A percentile compares a stretch with the other conserved stretches of the same genome.
Evolutionary conservation across 2,797 vertebrate genomes (phyloP).

Genomic region (Centropyge bicolor): DNA sequence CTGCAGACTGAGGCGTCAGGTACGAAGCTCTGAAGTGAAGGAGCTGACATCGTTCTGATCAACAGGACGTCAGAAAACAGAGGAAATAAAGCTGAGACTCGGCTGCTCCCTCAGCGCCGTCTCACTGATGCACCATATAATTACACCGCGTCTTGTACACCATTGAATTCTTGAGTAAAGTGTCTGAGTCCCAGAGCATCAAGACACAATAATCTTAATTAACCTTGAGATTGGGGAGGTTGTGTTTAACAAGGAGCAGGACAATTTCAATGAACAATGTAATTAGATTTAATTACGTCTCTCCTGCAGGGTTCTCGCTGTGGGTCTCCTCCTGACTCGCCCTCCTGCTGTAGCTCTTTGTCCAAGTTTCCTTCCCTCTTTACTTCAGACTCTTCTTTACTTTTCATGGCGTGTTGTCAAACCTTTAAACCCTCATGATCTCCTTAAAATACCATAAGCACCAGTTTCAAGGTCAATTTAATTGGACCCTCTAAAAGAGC

Average conservation of each 20-base stretch:
- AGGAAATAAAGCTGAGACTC: background rate
- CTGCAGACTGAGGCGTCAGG: background rate
- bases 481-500: background rate
- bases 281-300: conserved; percentile 34
- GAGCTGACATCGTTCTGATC: rapidly evolving
- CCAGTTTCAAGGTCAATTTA: background rate
- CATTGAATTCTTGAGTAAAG: conserved; percentile 8
- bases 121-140: background rate
- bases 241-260: conserved; percentile 18
- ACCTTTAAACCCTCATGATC: background rate
- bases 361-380: background rate
- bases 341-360: background rate
- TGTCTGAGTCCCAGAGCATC: conserved; percentile 14
- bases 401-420: background rate
- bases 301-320: conserved; percentile 12
- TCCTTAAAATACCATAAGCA: background rate
- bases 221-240: conserved; percentile 31
- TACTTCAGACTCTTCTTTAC: background rate
- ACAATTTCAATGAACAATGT: conserved; percentile 23
- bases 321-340: background rate
- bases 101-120: background rate
- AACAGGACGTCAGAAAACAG: background rate
- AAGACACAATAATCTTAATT: conserved; percentile 40
- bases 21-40: background rate
- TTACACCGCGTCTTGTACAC: conserved; percentile 5